Evolutionary conservation across 2,113 vertebrate genomes (phyloP).

Genomic region (Danionella cerebrum): DNA sequence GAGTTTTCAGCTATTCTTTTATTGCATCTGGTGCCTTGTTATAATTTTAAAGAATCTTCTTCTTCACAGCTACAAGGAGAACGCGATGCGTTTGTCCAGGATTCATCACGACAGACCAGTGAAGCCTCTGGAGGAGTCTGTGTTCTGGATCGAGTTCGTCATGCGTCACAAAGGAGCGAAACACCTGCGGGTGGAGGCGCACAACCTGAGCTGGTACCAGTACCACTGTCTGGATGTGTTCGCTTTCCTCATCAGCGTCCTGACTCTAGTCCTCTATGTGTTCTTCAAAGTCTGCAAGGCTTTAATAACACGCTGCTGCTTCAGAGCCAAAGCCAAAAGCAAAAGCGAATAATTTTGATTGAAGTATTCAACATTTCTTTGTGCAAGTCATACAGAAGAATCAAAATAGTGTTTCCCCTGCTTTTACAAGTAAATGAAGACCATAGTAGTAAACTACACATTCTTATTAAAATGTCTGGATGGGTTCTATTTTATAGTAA

Average conservation of each 20-base stretch:
- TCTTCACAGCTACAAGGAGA: constrained; percentile 76
- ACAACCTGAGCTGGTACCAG: constrained; percentile 82
- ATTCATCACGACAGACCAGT: constrained; percentile 81
- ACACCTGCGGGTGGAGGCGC: constrained; percentile 73
- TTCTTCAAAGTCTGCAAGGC: constrained; percentile 61
- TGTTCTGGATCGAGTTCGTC: constrained; percentile 89
- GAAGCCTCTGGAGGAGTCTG: constrained; percentile 70
- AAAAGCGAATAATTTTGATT: neutral
- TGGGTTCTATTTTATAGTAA: no score
- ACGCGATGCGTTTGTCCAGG: constrained; percentile 62
- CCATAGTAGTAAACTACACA: no score
- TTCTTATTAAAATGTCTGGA: no score
- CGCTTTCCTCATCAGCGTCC: constrained; percentile 63
- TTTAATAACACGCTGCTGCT: constrained; percentile 54
- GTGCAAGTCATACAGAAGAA: no score
- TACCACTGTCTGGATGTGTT: constrained; percentile 82
- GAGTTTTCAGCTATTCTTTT: constrained; percentile 44
- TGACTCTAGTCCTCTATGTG: constrained; percentile 50
- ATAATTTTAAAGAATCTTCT: neutral
- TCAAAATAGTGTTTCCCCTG: no score
- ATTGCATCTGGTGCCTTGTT: no score
- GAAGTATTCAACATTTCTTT: no score
- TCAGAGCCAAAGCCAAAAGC: neutral
- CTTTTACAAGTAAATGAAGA: no score
- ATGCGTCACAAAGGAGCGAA: constrained; percentile 85